Evolutionary conservation across 2,888 invertebrate species (phyloP).

Genomic region (Sericinus montela): DNA sequence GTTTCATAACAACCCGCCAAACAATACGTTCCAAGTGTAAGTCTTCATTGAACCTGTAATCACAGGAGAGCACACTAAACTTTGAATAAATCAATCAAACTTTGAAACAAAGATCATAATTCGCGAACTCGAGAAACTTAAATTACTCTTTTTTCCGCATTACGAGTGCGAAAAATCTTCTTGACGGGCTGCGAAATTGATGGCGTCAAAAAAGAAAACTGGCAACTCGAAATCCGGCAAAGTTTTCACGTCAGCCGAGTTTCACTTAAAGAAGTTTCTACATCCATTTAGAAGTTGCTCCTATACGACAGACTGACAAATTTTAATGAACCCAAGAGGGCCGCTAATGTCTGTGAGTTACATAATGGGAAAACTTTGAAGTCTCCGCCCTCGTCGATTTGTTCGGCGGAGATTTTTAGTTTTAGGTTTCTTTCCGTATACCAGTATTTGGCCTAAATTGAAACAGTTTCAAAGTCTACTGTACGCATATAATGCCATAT

Average conservation of each 20-base stretch:
- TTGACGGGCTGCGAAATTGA: conserved; percentile 77
- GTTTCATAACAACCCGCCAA: no score
- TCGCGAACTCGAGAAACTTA: conserved; percentile 70
- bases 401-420: conserved; percentile 40
- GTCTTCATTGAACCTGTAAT: conserved; percentile 36
- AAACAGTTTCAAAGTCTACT: neutral
- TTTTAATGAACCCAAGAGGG: conserved; percentile 77
- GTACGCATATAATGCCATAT: no score
- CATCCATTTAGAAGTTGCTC: conserved; percentile 75
- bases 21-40: no score
- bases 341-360: conserved; percentile 70
- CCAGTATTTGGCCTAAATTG: neutral
- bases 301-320: conserved; percentile 76
- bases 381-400: conserved; percentile 30
- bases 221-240: conserved; percentile 60
- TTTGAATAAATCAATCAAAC: conserved; percentile 75
- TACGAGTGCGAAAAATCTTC: conserved; percentile 78
- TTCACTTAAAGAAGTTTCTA: conserved; percentile 77
- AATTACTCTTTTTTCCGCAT: conserved; percentile 77
- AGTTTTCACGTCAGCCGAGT: conserved; percentile 76
- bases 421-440: no score
- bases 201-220: conserved; percentile 62
- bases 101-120: conserved; percentile 71
- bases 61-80: conserved; percentile 43
- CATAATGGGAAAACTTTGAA: conserved; percentile 75